These are phyloP conservation scores for Arremon brunneinucha DNA, from an alignment of 2,797 vertebrate species.

Conservation along the genomic window DNA sequence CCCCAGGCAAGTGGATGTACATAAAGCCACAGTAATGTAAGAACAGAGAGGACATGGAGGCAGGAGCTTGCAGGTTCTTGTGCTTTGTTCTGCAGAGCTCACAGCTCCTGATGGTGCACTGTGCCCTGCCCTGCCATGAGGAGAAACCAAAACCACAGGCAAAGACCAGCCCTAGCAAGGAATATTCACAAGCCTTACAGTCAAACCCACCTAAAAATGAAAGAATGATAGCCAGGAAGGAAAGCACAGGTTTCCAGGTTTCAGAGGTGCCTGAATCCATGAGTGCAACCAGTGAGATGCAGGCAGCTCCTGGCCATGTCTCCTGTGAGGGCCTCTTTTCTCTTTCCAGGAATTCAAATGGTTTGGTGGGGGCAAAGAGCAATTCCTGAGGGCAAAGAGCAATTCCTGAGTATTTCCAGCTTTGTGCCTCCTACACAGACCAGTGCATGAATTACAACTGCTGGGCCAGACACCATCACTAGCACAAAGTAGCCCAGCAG, in stretches of 20 bases:
- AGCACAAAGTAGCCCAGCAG: background rate
- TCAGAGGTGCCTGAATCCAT: background rate
- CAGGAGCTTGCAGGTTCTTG: background rate
- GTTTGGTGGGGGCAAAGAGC: background rate
- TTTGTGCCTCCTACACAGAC: background rate
- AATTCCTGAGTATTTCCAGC: background rate
- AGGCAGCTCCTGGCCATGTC: background rate
- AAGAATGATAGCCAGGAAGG: background rate
- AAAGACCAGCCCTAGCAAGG: background rate
- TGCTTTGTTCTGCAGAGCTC: background rate
- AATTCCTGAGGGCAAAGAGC: background rate
- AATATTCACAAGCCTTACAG: background rate
- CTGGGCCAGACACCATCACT: background rate
- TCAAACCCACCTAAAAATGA: background rate
- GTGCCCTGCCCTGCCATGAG: background rate
- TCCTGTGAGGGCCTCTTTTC: background rate
- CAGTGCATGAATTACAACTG: accelerated
- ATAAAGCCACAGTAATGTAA: background rate
- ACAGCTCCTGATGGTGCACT: background rate
- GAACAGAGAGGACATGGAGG: background rate
- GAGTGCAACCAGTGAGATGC: background rate
- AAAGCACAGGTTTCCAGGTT: background rate
- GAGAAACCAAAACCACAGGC: background rate
- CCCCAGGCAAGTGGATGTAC: background rate
- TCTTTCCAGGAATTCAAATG: background rate